phyloP scores from a whole-genome alignment of 1,140 invertebrate genomes.

The Drosophila pseudoananassae region DNA sequence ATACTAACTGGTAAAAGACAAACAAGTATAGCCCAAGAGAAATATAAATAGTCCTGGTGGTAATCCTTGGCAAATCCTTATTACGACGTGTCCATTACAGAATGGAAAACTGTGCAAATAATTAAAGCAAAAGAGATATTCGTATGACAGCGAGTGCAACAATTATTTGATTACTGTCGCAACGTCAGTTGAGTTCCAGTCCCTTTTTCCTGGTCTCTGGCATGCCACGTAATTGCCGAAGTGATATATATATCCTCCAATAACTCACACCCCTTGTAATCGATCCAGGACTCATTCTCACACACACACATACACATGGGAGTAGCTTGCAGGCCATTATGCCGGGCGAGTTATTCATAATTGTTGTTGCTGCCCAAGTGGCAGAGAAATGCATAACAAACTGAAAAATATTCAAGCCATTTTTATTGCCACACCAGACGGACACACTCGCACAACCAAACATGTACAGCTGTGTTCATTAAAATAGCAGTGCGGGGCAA shows the following conservation, averaged over 20 bases:
- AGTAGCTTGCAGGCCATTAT: constrained; percentile 60
- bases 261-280: constrained; percentile 17
- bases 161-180: constrained; percentile 83
- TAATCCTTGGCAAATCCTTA: constrained; percentile 39
- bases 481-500: too few species aligned
- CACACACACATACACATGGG: constrained; percentile 18
- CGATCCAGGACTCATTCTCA: constrained; percentile 14
- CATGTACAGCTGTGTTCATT: too few species aligned
- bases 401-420: constrained; percentile 79
- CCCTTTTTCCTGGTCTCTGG: neutral
- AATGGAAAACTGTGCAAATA: constrained; percentile 66
- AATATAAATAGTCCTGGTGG: constrained; percentile 4
- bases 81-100: constrained; percentile 41
- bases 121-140: constrained; percentile 67
- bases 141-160: constrained; percentile 68
- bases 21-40: neutral
- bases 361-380: constrained; percentile 75
- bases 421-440: constrained; percentile 79
- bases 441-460: constrained; percentile 9
- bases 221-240: constrained; percentile 63
- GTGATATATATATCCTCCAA: constrained; percentile 64
- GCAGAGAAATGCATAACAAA: constrained; percentile 79
- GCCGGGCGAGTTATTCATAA: constrained; percentile 75
- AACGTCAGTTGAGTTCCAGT: constrained; percentile 4
- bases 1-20: neutral